A percentile compares a stretch with the other conserved stretches of the same genome.
Conservation (phyloP, 2,797 vertebrate species). For the Amazona finschi region DNA sequence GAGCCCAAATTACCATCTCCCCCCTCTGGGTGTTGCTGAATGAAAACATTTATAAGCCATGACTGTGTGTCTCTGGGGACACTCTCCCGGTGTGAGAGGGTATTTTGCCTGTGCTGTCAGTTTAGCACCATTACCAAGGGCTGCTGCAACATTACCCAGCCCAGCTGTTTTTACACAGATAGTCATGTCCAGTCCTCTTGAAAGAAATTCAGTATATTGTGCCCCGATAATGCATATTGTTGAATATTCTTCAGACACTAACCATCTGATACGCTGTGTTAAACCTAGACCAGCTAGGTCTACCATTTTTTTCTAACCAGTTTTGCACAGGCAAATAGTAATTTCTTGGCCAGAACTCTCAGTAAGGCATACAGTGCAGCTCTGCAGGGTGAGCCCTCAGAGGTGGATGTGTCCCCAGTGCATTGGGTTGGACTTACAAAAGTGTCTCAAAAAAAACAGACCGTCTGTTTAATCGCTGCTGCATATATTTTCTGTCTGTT, state of each 20-base stretch:
- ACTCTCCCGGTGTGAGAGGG: background rate
- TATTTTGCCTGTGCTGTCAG: background rate
- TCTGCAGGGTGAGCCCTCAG: background rate
- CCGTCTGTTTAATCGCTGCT: background rate
- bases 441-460: background rate
- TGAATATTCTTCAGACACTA: background rate
- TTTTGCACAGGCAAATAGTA: background rate
- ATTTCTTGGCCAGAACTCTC: background rate
- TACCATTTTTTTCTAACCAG: background rate
- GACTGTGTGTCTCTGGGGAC: background rate
- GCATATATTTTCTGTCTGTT: background rate
- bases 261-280: background rate
- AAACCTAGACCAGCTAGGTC: background rate
- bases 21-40: background rate
- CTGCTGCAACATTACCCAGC: background rate
- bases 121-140: background rate
- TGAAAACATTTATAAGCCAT: background rate
- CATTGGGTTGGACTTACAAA: background rate
- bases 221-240: background rate
- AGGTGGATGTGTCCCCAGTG: fast-evolving
- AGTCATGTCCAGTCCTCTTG: background rate
- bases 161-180: background rate
- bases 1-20: slow-evolving; percentile 15
- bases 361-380: background rate
- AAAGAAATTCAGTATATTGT: background rate